Percentiles rank a stretch among this genome's conserved stretches.
Evolutionary conservation across 2,113 vertebrate genomes (phyloP).

Genomic region (Mastomys coucha): DNA sequence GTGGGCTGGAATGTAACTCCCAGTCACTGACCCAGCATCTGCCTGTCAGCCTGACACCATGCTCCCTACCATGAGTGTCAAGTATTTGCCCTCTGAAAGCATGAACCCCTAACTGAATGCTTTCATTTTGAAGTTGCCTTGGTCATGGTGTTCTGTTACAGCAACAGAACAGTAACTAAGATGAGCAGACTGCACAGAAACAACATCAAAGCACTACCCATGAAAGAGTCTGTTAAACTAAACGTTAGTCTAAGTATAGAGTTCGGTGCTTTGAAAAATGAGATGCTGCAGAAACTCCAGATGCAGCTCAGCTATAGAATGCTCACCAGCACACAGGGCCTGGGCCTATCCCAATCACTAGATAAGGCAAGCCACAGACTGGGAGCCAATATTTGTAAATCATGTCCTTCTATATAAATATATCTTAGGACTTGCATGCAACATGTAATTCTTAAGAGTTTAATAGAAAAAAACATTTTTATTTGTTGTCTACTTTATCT

Average conservation of each 20-base stretch:
- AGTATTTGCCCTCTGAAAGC: background rate
- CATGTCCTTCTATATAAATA: background rate
- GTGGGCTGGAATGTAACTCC: background rate
- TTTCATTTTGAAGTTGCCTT: background rate
- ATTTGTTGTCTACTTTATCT: background rate
- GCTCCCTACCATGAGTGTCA: background rate
- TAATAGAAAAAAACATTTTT: conserved; percentile 23
- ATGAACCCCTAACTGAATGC: background rate
- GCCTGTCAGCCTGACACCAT: background rate
- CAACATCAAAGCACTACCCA: background rate
- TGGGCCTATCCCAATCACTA: too few species aligned
- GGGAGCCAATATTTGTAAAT: conserved; percentile 31
- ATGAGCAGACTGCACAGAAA: background rate
- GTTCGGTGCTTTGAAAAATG: conserved; percentile 25
- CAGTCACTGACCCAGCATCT: background rate
- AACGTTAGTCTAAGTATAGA: background rate
- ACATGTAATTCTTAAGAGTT: background rate
- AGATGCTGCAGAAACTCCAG: background rate
- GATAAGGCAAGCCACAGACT: background rate
- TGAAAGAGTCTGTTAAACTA: background rate
- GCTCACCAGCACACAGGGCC: background rate
- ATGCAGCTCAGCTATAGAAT: background rate
- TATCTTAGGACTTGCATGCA: background rate
- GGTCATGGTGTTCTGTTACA: background rate
- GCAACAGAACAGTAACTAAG: background rate